Percentiles rank a stretch among this genome's conserved stretches.
Evolutionary conservation across 2,113 vertebrate genomes (phyloP).

Genomic region (Oncorhynchus keta): DNA sequence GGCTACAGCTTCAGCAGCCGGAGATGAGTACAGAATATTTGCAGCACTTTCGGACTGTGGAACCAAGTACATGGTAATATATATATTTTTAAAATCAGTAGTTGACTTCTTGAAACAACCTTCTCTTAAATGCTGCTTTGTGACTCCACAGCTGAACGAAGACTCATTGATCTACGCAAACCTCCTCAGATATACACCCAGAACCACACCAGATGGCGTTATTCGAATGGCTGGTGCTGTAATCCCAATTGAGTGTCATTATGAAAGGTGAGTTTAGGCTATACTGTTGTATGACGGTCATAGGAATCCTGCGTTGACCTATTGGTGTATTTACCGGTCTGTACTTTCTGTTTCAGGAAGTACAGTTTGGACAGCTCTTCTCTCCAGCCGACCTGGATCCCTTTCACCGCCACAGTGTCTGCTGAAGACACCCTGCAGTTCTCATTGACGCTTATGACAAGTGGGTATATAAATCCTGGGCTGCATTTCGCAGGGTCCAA

Average conservation of each 20-base stretch:
- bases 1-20: too few relatives aligned
- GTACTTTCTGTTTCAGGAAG: conserved; percentile 42
- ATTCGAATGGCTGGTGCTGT: conserved; percentile 65
- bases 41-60: too few relatives aligned
- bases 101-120: too few relatives aligned
- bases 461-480: conserved; percentile 32
- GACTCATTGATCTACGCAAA: too few relatives aligned
- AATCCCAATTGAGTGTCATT: conserved; percentile 68
- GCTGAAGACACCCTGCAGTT: conserved; percentile 53
- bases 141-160: too few relatives aligned
- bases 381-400: conserved; percentile 61
- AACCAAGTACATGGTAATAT: too few relatives aligned
- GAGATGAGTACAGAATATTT: too few relatives aligned
- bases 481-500: too few relatives aligned
- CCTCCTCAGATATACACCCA: conserved; percentile 57
- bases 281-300: neutral
- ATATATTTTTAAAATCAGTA: too few relatives aligned
- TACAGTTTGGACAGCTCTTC: conserved; percentile 61
- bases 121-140: too few relatives aligned
- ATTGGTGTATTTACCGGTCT: too few relatives aligned
- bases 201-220: conserved; percentile 35
- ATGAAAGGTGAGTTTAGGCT: conserved; percentile 47
- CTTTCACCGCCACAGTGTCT: conserved; percentile 52
- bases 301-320: neutral
- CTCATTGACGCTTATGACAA: conserved; percentile 56